These are phyloP conservation scores for Nothura maculosa DNA, from an alignment of 2,797 vertebrate species.

Conservation along the genomic window DNA sequence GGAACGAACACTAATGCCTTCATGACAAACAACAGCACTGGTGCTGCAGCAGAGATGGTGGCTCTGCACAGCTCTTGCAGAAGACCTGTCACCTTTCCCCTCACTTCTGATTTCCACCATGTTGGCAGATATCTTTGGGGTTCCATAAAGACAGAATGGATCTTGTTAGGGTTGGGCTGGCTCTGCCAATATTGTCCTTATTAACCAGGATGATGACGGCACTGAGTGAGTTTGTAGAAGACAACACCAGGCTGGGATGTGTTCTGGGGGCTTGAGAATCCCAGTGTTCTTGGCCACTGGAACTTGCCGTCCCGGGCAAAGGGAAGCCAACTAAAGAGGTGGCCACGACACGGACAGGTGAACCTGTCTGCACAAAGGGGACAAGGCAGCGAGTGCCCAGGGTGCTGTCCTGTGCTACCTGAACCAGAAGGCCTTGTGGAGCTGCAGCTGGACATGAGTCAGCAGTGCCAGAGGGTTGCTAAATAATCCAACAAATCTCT, in stretches of 20 bases:
- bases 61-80: not conserved
- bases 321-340: not conserved
- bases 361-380: not conserved
- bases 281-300: not conserved
- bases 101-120: not conserved
- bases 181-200: not conserved
- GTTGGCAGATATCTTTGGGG: fast-evolving
- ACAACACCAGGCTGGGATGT: fast-evolving
- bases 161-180: not conserved
- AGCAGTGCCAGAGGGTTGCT: not conserved
- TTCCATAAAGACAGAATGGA: not conserved
- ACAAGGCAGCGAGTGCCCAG: fast-evolving
- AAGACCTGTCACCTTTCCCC: not conserved
- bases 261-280: not conserved
- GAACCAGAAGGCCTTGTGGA: not conserved
- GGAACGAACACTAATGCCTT: not conserved
- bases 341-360: fast-evolving
- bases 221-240: not conserved
- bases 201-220: not conserved
- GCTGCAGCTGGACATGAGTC: not conserved
- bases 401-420: not conserved
- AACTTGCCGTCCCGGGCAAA: not conserved
- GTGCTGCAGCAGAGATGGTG: not conserved
- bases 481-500: not conserved
- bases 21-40: not conserved